phyloP scores from a whole-genome alignment of 2,888 invertebrate genomes.

The Drosophila percnosoma region DNA sequence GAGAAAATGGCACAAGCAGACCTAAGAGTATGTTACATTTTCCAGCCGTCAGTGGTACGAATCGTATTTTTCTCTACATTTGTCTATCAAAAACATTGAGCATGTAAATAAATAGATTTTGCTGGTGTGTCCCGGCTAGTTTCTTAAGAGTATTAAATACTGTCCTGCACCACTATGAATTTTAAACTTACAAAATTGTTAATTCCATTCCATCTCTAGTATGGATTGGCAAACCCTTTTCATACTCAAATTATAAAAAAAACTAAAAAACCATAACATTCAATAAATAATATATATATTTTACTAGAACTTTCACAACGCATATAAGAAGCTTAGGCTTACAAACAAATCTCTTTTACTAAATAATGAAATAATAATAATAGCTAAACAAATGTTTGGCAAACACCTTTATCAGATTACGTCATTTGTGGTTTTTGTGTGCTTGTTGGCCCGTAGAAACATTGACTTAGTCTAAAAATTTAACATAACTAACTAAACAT shows the following conservation, averaged over 20 bases:
- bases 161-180: slow-evolving; percentile 18
- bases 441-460: slow-evolving; percentile 16
- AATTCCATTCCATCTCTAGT: slow-evolving; percentile 9
- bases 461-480: slow-evolving; percentile 39
- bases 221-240: slow-evolving; percentile 11
- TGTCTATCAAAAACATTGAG: neutral
- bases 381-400: slow-evolving; percentile 53
- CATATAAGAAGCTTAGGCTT: slow-evolving; percentile 39
- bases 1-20: slow-evolving; percentile 6
- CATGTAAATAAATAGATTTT: slow-evolving; percentile 5
- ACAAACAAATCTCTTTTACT: slow-evolving; percentile 40
- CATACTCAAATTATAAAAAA: neutral
- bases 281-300: slow-evolving; percentile 72
- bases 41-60: slow-evolving; percentile 1
- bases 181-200: neutral
- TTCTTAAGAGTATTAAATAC: slow-evolving; percentile 16
- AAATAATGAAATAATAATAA: slow-evolving; percentile 49
- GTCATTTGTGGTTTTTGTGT: slow-evolving; percentile 36
- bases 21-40: slow-evolving; percentile 5
- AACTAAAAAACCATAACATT: slow-evolving; percentile 24
- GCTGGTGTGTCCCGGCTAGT: neutral
- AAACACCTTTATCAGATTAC: slow-evolving; percentile 30
- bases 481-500: slow-evolving; percentile 59
- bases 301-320: slow-evolving; percentile 62
- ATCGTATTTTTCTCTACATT: slow-evolving; percentile 4